These are phyloP conservation scores for Pseudochirops corinnae DNA, from an alignment of 2,797 vertebrate genomes.

Conservation along the genomic window DNA sequence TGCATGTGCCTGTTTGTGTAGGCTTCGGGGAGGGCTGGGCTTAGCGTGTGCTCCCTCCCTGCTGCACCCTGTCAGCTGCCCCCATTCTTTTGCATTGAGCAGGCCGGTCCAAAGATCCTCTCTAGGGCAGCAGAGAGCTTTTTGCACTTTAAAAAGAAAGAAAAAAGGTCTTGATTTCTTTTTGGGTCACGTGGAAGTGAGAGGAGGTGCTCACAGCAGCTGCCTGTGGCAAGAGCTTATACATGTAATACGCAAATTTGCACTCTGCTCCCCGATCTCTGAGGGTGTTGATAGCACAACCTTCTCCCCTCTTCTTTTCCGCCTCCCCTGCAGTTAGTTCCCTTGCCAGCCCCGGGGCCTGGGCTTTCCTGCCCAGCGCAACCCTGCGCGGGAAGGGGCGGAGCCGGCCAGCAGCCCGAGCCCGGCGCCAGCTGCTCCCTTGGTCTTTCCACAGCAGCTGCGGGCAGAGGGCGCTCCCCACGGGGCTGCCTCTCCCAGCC, in stretches of 20 bases:
- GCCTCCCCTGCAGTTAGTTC: slow-evolving; percentile 35
- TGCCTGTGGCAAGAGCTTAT: slow-evolving; percentile 73
- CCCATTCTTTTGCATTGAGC: slow-evolving; percentile 86
- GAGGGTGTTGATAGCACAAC: slow-evolving; percentile 83
- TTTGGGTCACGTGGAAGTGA: slow-evolving; percentile 84
- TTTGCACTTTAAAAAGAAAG: slow-evolving; percentile 87
- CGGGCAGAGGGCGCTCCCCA: slow-evolving; percentile 71
- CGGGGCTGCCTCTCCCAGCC: slow-evolving; percentile 65
- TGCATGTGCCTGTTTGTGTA: slow-evolving; percentile 77
- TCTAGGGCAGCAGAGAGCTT: slow-evolving; percentile 89
- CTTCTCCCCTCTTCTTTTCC: slow-evolving; percentile 47
- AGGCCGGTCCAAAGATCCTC: slow-evolving; percentile 89
- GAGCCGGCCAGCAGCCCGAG: slow-evolving; percentile 51
- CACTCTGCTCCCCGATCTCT: slow-evolving; percentile 78
- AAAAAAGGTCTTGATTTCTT: slow-evolving; percentile 82
- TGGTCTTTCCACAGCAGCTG: slow-evolving; percentile 84
- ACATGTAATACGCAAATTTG: slow-evolving; percentile 79
- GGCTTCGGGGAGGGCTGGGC: slow-evolving; percentile 55
- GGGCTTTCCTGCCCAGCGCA: slow-evolving; percentile 63
- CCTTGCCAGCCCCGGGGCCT: slow-evolving; percentile 55
- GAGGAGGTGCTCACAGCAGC: slow-evolving; percentile 76
- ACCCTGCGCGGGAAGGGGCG: slow-evolving; percentile 28
- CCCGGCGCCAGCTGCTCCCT: slow-evolving; percentile 70
- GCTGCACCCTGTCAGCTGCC: slow-evolving; percentile 82
- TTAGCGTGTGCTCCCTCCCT: slow-evolving; percentile 55